Conservation (phyloP, 2,888 invertebrate species). For the Perdita meconis region DNA sequence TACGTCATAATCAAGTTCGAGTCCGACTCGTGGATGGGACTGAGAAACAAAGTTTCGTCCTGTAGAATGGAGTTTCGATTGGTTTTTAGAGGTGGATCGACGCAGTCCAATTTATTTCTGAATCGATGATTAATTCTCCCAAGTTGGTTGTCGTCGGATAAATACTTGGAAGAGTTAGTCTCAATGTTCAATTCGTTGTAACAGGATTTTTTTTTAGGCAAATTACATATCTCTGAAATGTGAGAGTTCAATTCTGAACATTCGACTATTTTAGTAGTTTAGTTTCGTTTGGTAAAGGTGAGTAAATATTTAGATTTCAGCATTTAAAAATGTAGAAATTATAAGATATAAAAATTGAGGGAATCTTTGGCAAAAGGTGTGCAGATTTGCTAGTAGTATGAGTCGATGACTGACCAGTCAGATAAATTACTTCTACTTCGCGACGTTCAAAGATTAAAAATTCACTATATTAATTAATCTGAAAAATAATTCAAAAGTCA, state of each 20-base stretch:
- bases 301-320: too few species aligned
- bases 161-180: background rate
- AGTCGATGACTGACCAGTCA: conserved; percentile 17
- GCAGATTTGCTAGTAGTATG: conserved; percentile 18
- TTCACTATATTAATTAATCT: background rate
- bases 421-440: background rate
- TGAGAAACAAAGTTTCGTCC: conserved; percentile 42
- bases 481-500: too few species aligned
- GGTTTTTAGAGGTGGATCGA: conserved; percentile 21
- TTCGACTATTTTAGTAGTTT: too few species aligned
- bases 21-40: conserved; percentile 21
- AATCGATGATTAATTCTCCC: background rate
- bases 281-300: too few species aligned
- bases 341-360: background rate
- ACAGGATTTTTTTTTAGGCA: too few species aligned
- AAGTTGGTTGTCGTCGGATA: background rate
- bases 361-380: background rate
- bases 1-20: conserved; percentile 58
- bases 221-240: too few species aligned
- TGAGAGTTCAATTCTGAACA: too few species aligned
- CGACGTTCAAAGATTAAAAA: background rate
- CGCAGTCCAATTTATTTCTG: conserved; percentile 1
- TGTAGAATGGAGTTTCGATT: conserved; percentile 42
- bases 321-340: too few species aligned
- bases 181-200: too few species aligned